Percentiles rank a stretch among this genome's conserved stretches.
These are phyloP conservation scores for Macrophya alboannulata DNA, from an alignment of 2,888 invertebrate genomes.

Conservation along the genomic window DNA sequence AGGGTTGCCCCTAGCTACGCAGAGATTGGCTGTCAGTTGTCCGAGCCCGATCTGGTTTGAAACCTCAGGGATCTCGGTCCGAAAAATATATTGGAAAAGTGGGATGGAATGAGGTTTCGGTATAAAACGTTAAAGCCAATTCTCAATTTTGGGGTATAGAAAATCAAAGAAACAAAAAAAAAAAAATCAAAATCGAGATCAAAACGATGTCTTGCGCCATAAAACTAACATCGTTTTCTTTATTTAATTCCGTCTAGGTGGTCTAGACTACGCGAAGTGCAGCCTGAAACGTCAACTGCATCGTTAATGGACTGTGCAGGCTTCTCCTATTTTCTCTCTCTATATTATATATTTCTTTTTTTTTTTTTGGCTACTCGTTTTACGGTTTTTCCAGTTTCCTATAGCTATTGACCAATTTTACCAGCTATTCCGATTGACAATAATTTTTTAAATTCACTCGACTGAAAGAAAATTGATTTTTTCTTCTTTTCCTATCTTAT, in stretches of 20 bases:
- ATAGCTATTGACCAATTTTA: too few species aligned
- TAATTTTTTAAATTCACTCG: too few species aligned
- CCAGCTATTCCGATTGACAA: too few species aligned
- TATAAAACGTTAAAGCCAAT: neutral
- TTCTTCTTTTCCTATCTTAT: too few species aligned
- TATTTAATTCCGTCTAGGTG: neutral
- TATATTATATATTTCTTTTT: too few species aligned
- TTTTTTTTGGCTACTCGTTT: neutral
- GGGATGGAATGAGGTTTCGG: neutral
- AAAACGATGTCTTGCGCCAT: neutral
- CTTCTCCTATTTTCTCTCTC: neutral
- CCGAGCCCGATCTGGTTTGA: conserved; percentile 4
- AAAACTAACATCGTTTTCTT: neutral
- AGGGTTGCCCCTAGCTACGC: conserved; percentile 69
- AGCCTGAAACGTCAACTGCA: neutral
- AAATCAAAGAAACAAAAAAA: neutral
- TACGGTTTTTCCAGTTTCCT: too few species aligned
- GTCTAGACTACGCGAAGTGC: neutral
- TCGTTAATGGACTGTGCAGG: neutral
- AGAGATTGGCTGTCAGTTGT: conserved; percentile 51
- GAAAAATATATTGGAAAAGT: neutral
- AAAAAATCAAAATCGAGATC: neutral
- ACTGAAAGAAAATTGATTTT: too few species aligned
- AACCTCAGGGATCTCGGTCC: neutral
- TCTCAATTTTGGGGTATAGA: neutral